Percentiles rank a stretch among this genome's conserved stretches.
These are phyloP conservation scores for Myopa testacea DNA, from an alignment of 2,888 invertebrate species.

Conservation along the genomic window DNA sequence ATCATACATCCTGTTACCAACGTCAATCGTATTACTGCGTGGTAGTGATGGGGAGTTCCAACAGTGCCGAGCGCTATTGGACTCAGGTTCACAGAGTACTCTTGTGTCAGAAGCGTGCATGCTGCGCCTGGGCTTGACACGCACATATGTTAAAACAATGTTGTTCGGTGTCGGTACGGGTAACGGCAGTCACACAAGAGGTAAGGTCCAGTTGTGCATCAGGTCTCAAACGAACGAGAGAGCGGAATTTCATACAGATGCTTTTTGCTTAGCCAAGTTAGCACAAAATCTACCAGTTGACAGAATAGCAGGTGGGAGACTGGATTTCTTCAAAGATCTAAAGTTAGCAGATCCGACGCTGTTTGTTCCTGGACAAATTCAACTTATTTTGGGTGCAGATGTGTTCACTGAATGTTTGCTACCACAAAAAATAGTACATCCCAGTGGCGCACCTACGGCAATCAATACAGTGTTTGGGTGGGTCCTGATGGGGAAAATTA, in stretches of 20 bases:
- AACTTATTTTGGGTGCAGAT: not conserved
- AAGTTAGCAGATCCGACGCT: not conserved
- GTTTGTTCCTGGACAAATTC: not conserved
- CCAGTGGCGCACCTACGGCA: not conserved
- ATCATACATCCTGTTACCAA: no score
- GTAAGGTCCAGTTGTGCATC: not conserved
- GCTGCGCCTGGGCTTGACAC: no score
- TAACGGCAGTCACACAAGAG: not conserved
- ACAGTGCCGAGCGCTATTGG: not conserved
- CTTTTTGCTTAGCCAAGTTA: not conserved
- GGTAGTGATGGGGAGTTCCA: not conserved
- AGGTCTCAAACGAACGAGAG: not conserved
- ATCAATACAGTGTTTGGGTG: constrained; percentile 7
- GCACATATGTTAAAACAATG: no score
- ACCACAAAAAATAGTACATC: not conserved
- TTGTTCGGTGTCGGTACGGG: not conserved
- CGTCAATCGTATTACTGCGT: not conserved
- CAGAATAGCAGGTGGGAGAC: not conserved
- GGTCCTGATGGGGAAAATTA: not conserved
- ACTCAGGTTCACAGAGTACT: not conserved
- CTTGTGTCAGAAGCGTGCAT: no score
- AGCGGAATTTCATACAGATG: not conserved
- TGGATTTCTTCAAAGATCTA: not conserved
- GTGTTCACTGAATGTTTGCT: not conserved
- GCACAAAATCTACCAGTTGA: constrained; percentile 1